Percentiles rank a stretch among this genome's conserved stretches.
phyloP scores from a whole-genome alignment of 1,140 invertebrate genomes.

The Temnothorax nylanderi region DNA sequence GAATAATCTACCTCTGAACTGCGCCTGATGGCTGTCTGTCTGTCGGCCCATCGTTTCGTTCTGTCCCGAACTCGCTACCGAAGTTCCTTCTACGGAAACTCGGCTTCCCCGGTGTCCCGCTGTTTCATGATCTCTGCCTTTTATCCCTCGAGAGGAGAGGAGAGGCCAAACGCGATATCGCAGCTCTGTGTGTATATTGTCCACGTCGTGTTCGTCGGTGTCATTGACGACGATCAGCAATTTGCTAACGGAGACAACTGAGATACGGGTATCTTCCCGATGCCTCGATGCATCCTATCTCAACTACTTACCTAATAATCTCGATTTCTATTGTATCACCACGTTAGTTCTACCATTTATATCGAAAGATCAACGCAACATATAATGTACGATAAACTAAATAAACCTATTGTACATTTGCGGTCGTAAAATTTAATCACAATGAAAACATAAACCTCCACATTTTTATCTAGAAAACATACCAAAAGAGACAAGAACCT shows the following conservation, averaged over 20 bases:
- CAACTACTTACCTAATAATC: neutral
- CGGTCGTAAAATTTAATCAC: neutral
- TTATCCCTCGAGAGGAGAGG: constrained; percentile 1
- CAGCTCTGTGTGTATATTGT: constrained; percentile 62
- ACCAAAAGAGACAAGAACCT: neutral
- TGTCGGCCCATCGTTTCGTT: constrained; percentile 64
- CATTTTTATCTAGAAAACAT: neutral
- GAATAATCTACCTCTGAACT: constrained; percentile 79
- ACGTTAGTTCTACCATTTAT: neutral
- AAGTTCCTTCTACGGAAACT: constrained; percentile 76
- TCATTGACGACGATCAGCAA: constrained; percentile 73
- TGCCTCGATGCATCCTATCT: neutral
- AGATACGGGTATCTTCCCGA: neutral
- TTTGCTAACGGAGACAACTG: constrained; percentile 75
- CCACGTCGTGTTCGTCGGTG: constrained; percentile 39
- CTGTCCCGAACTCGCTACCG: constrained; percentile 59
- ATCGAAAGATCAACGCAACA: neutral
- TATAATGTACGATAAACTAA: neutral
- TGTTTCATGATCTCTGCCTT: constrained; percentile 63
- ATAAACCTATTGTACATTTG: neutral
- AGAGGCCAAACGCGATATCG: constrained; percentile 56
- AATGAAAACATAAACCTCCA: neutral
- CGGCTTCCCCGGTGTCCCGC: constrained; percentile 71
- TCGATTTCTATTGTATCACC: neutral
- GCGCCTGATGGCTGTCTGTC: constrained; percentile 75